Base-by-base conservation (phyloP, 2,113 vertebrate genomes). In the Nothoprocta pentlandii region DNA sequence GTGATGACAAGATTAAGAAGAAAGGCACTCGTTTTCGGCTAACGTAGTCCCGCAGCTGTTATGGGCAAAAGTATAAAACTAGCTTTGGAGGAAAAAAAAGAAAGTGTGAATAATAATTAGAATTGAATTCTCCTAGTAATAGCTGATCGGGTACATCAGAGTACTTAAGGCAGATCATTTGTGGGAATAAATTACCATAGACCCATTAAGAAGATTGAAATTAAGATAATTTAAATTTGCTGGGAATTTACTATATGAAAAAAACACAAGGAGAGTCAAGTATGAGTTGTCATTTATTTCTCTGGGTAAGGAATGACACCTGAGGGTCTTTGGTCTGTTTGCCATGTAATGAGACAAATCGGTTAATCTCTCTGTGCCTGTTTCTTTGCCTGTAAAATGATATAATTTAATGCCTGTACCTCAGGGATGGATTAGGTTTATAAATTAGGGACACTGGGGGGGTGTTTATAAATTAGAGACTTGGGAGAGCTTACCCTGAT, bases 1-100 rank as follows among this genome's bases (percentile, higher is more conserved):
- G 74, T 85, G 95, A 94, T 96, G 92, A 94, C 92, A 96, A 80
- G 86, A 85, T 79, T 89, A 92, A 85, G 80, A 76, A 79, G 49
- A 30, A 74, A 91, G 74, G 44, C 84, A 58, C 44, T 93, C 88
- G 30, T 80, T 94, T 96, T 94, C 81, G 66, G 77, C 90, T 75
- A 81, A 21, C 9, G 22, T 46, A 62, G 69, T 76, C 62, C 62
- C 53, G 41, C 67, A 82, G 92, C 84, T 89, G 56, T 78, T 86
- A 41, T 36, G 26, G 44, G 34, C 41, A 69, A 69, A 94, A 94
- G 19, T 79, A 36, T 73, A 58, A 79, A 89, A 47, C 22, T 15
- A 16, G 11, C 2, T 61, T 87, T 82, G 34, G 6, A 0, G 1
- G 1, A 12, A 2, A 9, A 21, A 41, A 11, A 26, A 17, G 42